Evolutionary conservation across 2,113 vertebrate genomes (phyloP).

Genomic region (Pachyramphus minor): DNA sequence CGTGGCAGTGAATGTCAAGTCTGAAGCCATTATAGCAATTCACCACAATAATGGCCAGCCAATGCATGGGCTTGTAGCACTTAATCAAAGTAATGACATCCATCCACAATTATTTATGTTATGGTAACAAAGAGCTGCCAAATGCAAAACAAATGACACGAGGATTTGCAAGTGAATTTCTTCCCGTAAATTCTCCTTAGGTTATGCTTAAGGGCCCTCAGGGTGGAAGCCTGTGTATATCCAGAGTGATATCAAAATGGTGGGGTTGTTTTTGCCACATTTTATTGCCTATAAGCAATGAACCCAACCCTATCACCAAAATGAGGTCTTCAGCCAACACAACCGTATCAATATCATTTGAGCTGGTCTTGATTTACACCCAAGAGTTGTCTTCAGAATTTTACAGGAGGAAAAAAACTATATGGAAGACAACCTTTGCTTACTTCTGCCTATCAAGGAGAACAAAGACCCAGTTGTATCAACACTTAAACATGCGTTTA

Average conservation of each 20-base stretch:
- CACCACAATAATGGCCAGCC: slow-evolving; percentile 65
- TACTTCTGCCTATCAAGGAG: neutral
- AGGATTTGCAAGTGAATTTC: slow-evolving; percentile 55
- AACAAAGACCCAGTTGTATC: neutral
- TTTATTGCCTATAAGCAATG: neutral
- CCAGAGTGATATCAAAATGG: neutral
- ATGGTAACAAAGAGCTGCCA: slow-evolving; percentile 63
- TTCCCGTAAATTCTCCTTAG: slow-evolving; percentile 60
- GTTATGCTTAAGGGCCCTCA: neutral
- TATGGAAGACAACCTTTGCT: neutral
- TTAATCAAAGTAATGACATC: slow-evolving; percentile 63
- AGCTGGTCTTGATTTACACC: neutral
- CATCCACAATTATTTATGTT: slow-evolving; percentile 66
- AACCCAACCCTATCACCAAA: neutral
- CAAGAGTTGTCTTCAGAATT: neutral
- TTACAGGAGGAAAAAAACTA: neutral
- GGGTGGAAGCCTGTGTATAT: slow-evolving; percentile 10
- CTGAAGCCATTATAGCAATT: slow-evolving; percentile 68
- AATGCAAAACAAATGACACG: slow-evolving; percentile 73
- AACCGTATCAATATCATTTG: neutral
- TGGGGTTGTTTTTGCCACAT: neutral
- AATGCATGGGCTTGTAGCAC: slow-evolving; percentile 54
- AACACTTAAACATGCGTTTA: neutral
- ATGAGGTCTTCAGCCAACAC: neutral
- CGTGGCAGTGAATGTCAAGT: slow-evolving; percentile 45